Base-by-base conservation (phyloP, 2,888 invertebrate species). In the Arrhopalites spinosus region DNA sequence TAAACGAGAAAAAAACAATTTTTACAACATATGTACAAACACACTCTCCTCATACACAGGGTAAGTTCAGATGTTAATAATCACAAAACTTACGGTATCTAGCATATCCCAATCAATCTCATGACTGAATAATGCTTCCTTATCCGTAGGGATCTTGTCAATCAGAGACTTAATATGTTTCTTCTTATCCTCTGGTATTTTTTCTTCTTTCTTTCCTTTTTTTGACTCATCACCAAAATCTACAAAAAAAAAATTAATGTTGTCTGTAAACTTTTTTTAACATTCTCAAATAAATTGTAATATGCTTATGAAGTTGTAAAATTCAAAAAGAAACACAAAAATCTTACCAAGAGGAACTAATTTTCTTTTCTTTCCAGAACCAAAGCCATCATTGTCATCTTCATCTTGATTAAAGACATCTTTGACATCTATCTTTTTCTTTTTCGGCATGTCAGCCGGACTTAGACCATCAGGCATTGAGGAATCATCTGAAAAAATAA, bases 111-210 rank as follows among this genome's bases (percentile, higher is more conserved):
- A 97, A 86, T 98, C 97, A 72, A 99, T 90, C 83, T 92, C 91
- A 87, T 94, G 98, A 81, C 92, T 94, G 87, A 99, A 99, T 81
- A 99, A 89, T 84, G 96, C 95, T 79, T 93, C 94, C 88, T 98
- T 98, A 85, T 94, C 95, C 11, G 98, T 98, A 77, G 99, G 99
- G 85, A 99, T 99, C 88, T 94, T 94, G 86, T 98, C 98, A 84
- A 99, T 99, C 83, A 99, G 90, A 80, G 93, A 93, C 88, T 98
- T 98, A 83, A 98, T 96, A 86, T 96, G 93, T 84, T 94, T 94
- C 75, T 96, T 89, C 86, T 98, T 98, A 86, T 99, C 99, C 86
- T 99, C 98, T 77, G 93, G 92, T 73, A 90, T 89, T 85, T 90
- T 91, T 3, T 81, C 88, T 85, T 91, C 90, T 84, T 91, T 88